Evolutionary conservation across 2,888 invertebrate genomes (phyloP).

Genomic region (Andrena marginata): DNA sequence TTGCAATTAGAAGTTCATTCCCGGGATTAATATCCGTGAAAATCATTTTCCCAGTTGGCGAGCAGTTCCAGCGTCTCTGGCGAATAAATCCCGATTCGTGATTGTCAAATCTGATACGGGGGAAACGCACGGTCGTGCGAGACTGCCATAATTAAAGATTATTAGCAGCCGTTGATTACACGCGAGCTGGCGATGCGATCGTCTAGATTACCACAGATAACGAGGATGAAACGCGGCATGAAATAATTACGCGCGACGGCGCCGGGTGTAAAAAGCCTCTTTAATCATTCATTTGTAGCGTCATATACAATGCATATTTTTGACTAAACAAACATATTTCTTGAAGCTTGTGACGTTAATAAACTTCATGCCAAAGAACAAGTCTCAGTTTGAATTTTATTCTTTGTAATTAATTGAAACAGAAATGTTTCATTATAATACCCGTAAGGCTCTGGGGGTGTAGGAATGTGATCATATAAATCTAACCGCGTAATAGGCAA

Average conservation of each 20-base stretch:
- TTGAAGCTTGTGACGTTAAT: no score
- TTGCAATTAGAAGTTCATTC: background rate
- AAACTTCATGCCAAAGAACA: no score
- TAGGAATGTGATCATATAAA: no score
- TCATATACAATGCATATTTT: no score
- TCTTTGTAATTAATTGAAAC: no score
- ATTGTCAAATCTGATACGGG: constrained; percentile 31
- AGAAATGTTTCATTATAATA: no score
- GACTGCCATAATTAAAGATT: constrained; percentile 47
- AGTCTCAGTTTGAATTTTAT: no score
- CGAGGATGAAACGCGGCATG: constrained; percentile 32
- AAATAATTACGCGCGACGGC: constrained; percentile 37
- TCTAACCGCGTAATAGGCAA: no score
- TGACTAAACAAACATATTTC: no score
- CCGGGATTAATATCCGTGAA: background rate
- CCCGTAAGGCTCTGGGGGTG: no score
- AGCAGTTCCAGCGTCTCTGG: constrained; percentile 1
- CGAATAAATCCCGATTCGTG: constrained; percentile 39
- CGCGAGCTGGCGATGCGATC: constrained; percentile 38
- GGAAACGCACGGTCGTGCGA: constrained; percentile 1
- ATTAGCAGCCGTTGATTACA: constrained; percentile 42
- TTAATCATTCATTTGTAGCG: no score
- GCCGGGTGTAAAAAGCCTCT: background rate
- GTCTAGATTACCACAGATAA: constrained; percentile 41
- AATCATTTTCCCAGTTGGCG: background rate